Conservation (phyloP, 2,797 vertebrate species). For the Tapirus indicus region DNA sequence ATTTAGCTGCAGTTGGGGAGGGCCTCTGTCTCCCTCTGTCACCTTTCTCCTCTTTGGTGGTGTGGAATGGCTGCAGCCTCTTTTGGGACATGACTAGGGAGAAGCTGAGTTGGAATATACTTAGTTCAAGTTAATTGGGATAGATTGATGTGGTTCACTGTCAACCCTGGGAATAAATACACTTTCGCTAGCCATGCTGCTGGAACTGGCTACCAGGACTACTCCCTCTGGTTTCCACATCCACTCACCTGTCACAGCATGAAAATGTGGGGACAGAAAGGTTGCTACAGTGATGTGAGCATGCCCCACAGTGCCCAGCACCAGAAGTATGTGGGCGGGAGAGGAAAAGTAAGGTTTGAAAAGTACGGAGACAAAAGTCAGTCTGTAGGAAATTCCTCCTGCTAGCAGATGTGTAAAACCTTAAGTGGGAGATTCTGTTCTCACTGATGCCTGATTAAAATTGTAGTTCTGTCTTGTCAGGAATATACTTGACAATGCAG, state of each 20-base stretch:
- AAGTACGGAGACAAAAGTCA: neutral
- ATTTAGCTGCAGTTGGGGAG: neutral
- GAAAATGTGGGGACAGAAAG: neutral
- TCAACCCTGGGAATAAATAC: neutral
- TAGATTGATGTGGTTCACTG: neutral
- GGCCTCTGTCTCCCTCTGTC: neutral
- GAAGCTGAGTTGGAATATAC: neutral
- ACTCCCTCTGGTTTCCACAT: neutral
- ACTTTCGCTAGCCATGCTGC: neutral
- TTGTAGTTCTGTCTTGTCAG: neutral
- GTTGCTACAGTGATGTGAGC: neutral
- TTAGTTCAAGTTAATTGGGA: neutral
- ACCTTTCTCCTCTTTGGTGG: neutral
- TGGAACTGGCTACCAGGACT: neutral
- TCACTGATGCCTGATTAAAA: neutral
- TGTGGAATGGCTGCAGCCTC: neutral
- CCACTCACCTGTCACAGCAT: neutral
- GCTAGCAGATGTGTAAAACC: neutral
- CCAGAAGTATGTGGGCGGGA: neutral
- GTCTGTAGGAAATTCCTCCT: neutral
- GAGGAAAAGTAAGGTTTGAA: neutral
- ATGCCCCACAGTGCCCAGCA: neutral
- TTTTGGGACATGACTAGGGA: neutral
- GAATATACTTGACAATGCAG: neutral
- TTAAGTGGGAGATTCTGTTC: neutral